Conservation (phyloP, 2,113 vertebrate species). For the human (Homo sapiens) region DNA sequence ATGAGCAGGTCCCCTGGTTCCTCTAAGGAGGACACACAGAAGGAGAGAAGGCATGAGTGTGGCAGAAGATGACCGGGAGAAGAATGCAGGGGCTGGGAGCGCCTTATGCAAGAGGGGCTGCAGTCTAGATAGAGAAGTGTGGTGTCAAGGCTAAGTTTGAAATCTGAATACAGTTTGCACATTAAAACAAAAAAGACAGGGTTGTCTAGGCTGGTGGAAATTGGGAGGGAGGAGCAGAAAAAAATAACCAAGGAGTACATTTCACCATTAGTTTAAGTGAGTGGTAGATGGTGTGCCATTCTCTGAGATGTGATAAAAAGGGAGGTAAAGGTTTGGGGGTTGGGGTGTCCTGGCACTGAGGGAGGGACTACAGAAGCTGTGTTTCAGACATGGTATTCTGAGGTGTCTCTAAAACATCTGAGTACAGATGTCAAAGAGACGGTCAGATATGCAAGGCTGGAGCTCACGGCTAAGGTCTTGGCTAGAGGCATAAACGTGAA, state of each 20-base stretch:
- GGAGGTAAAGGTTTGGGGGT: neutral
- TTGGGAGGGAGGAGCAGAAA: neutral
- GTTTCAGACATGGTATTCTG: neutral
- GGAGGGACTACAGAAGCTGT: neutral
- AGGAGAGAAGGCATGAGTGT: neutral
- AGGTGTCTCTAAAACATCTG: neutral
- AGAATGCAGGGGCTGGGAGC: no score
- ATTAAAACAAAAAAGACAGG: neutral
- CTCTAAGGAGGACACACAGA: neutral
- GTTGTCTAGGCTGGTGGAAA: neutral
- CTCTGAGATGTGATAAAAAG: neutral
- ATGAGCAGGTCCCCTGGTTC: neutral
- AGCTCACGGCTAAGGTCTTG: neutral
- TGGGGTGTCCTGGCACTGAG: neutral
- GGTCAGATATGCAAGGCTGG: neutral
- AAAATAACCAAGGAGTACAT: neutral
- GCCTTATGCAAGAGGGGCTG: neutral
- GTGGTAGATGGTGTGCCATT: neutral
- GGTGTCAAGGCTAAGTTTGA: neutral
- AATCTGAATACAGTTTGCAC: neutral
- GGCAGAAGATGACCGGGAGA: neutral
- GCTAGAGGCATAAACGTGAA: neutral
- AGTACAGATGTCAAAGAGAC: no score
- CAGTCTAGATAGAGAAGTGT: neutral
- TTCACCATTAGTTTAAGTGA: neutral